Percentiles rank a stretch among this genome's conserved stretches.
phyloP scores from a whole-genome alignment of 2,113 vertebrate genomes.

The Delphinapterus leucas region DNA sequence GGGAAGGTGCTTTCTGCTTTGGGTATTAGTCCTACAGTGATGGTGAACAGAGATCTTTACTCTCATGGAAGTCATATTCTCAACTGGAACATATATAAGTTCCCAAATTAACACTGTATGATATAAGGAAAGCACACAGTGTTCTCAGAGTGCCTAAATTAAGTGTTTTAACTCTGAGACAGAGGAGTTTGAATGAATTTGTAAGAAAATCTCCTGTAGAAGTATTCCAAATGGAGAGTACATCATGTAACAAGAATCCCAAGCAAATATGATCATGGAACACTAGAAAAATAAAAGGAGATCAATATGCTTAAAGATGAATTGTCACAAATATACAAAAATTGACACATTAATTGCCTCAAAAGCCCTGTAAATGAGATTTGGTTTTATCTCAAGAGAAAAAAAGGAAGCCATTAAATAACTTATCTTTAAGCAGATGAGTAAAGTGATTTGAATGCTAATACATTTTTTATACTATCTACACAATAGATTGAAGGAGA shows the following conservation, averaged over 20 bases:
- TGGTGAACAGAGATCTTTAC: neutral
- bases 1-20: neutral
- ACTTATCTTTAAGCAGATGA: neutral
- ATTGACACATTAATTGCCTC: neutral
- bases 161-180: neutral
- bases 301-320: neutral
- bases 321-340: neutral
- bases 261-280: neutral
- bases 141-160: neutral
- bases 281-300: neutral
- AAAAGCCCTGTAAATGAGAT: neutral
- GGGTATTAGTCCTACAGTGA: neutral
- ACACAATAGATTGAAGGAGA: neutral
- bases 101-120: neutral
- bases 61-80: neutral
- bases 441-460: neutral
- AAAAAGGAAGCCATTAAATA: neutral
- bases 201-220: neutral
- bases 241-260: neutral
- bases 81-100: neutral
- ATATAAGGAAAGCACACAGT: neutral
- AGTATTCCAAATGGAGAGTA: neutral
- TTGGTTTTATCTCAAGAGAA: neutral
- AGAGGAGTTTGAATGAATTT: neutral
- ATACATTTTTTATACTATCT: neutral